Evolutionary conservation across 2,888 invertebrate genomes (phyloP), one percentile per base, ranked within the genome.

Genomic region (Lycocerus yunnanus): DNA sequence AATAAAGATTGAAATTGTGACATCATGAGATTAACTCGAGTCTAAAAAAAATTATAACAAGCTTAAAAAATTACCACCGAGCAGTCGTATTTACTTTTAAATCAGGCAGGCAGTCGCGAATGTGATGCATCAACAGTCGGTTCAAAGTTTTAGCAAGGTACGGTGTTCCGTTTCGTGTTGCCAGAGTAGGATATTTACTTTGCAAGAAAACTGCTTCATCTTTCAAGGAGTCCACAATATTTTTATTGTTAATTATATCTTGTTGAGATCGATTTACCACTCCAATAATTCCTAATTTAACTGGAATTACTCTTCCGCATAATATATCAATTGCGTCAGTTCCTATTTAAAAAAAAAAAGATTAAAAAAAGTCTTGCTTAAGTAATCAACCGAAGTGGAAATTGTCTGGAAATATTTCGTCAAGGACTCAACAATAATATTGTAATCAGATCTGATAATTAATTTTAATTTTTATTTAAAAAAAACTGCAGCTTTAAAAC

Each of bases 291-390:
- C 99, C 99, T 76, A 99, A 90, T 88, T 99, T 99, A 6, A 99
- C 98, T 15, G 99, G 99, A 84, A 99, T 99, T 58, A 99, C 96
- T 79, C 98, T 92, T 1, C 99, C 99, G 87, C 97, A 98, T 66
- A 99, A 88, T 80, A 99, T 97, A 86, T 99, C 99, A 86, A 99
- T 97, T 0, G 99, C 99, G 89, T 99, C 99, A 66, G 99, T 99
- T 66, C 97, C 97, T 91, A 85, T 79, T 88, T 82, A 77, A 60
- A 21, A 13, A 27, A 13, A n/a, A 59, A 27, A 66, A 6, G 5
- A 2, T 10, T 10, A 24, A 10, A 2, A 24, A 11, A 20, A n/a
- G 3, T 16, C 14, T 1, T 66, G 15, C 43, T 20, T 58, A 15
- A 66, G 8, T 58, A 8, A n/a, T 14, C 11, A 72, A 43, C 3